Base-by-base conservation (phyloP, 2,888 invertebrate genomes). In the Sympetrum striolatum region DNA sequence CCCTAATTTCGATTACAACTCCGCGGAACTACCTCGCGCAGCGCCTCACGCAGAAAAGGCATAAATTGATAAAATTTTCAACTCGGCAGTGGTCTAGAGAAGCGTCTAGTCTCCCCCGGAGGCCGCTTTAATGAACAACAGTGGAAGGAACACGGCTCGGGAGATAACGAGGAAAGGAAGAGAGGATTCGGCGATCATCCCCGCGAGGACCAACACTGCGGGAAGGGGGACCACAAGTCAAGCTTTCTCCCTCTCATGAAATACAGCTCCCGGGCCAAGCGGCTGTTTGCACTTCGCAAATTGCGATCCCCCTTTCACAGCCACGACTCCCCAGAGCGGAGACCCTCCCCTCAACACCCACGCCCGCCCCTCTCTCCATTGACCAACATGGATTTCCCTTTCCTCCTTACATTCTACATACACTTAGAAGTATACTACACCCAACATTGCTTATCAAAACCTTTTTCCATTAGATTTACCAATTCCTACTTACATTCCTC, bases 201-300 rank as follows among this genome's bases (percentile, higher is more conserved):
- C 31, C 73, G 31, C 73, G 73, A 31, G 73, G 73, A 73, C 73
- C 25, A 25, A 73, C 73, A 73, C 73, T 25, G 31, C 2, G 25
- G 80, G 35, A 39, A 80, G 44, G 37, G 80, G 39, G 80, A n/a
- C 39, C 80, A 80, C 80, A 80, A 80, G 80, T 80, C 80, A 80
- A 80, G 80, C 80, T 80, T 44, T 44, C 73, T 73, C 73, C 73
- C 73, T n/a, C 80, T 58, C 86, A 37, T 86, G 86, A 64, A 86
- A 86, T 64, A 64, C 86, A 86, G 58, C 58, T 35, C 64, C 86
- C 86, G 86, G 86, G 86, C 86, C 86, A 64, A 86, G 35, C 86
- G 86, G 86, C 86, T 86, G 86, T 86, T 86, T 60, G 86, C 86
- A 86, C 86, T 64, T 60, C 86, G 86, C 86, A 86, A 86, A 64